Base-by-base conservation (phyloP, 2,888 invertebrate species). In the Calephelis perditalis region DNA sequence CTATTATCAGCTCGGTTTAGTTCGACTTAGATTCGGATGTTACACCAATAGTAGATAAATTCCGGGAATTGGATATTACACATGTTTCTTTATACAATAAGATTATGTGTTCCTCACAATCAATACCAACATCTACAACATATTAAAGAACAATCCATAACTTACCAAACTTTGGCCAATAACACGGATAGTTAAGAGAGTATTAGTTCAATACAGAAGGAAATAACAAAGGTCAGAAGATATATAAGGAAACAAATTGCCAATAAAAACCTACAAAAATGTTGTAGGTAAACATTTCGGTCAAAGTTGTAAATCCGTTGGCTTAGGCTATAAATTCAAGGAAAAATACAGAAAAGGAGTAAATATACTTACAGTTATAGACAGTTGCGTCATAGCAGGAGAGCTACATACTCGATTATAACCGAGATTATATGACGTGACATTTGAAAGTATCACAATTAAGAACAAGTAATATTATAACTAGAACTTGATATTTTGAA, bases 231-330 rank as follows among this genome's bases (percentile, higher is more conserved):
- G 77, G 77, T 77, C 73, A 79, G 80, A 82, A 86, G 83, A 84
- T 86, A 86, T 82, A 86, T 79, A 82, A 81, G 83, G 85, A 84
- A 84, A 85, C 86, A 84, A 86, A 87, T 86, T 83, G 86, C 77
- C 86, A 82, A 86, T 88, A 86, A 87, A 88, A 86, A 84, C 81
- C 83, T 85, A 86, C 85, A 86, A 84, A 86, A 86, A 86, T 82
- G 81, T 76, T 81, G 79, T 75, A 82, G 84, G 83, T 83, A 82
- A 84, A 82, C 84, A 82, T 84, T 85, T 80, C 81, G 86, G 85
- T 84, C 84, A 82, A 84, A 83, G 85, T 81, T 86, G 86, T 87
- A 86, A 88, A 87, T 88, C 86, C 84, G 78, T 69, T 70, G 75
- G 71, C 75, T 74, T 65, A 69, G 71, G 76, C 75, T 74, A 85